Evolutionary conservation across 2,113 vertebrate species (phyloP).

Genomic region (Erythrolamprus reginae): DNA sequence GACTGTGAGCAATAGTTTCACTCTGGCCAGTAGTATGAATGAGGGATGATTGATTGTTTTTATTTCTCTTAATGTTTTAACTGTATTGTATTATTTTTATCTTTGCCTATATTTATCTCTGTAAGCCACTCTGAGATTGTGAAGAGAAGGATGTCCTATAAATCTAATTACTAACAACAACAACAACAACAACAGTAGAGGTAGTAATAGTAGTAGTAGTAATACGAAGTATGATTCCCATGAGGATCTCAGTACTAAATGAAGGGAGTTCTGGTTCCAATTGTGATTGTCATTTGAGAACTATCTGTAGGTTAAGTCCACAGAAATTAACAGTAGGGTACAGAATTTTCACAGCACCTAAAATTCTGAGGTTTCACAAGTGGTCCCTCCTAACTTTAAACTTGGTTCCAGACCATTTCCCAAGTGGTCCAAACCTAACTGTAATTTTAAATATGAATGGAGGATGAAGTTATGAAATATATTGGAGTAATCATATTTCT

Average conservation of each 20-base stretch:
- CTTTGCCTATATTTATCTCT: too few relatives aligned
- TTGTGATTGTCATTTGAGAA: not conserved
- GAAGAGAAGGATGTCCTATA: too few relatives aligned
- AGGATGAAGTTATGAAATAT: not conserved
- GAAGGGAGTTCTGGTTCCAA: not conserved
- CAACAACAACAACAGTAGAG: too few relatives aligned
- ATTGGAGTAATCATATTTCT: not conserved
- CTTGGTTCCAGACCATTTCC: not conserved
- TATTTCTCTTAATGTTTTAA: too few relatives aligned
- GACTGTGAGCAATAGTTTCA: too few relatives aligned
- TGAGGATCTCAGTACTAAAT: not conserved
- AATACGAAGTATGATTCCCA: not conserved
- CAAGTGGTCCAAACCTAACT: not conserved
- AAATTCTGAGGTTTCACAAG: not conserved
- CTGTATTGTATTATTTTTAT: too few relatives aligned
- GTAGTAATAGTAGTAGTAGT: too few relatives aligned
- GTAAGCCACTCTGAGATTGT: too few relatives aligned
- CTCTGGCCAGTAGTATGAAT: too few relatives aligned
- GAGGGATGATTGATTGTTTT: too few relatives aligned
- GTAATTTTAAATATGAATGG: not conserved
- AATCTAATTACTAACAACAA: too few relatives aligned
- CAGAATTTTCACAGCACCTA: not conserved
- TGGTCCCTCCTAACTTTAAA: not conserved
- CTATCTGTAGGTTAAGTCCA: not conserved
- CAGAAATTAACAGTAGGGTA: not conserved